These are phyloP conservation scores for Paramisgurnus dabryanus DNA, from an alignment of 2,113 vertebrate species.

Conservation along the genomic window DNA sequence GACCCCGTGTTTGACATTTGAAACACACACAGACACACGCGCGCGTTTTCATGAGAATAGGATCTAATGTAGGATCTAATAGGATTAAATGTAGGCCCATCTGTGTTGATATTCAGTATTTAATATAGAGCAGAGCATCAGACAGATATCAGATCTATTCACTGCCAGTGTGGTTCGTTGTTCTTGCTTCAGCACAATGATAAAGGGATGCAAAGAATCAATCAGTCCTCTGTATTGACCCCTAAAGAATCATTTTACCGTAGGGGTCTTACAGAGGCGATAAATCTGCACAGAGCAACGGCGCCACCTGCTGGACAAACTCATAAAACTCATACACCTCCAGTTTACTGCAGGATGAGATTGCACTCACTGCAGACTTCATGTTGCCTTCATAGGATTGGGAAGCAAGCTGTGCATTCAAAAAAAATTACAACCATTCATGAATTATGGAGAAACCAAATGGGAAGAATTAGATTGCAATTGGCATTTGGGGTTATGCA, in stretches of 20 bases:
- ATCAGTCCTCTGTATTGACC: slow-evolving; percentile 50
- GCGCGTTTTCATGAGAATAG: too few species aligned
- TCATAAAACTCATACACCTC: background rate
- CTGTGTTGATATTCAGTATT: too few species aligned
- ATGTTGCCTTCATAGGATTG: background rate
- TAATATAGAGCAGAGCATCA: background rate
- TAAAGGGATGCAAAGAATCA: slow-evolving; percentile 59
- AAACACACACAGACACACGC: background rate
- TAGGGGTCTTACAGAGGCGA: slow-evolving; percentile 29
- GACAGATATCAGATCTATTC: slow-evolving; percentile 8
- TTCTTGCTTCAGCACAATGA: slow-evolving; percentile 58
- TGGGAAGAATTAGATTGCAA: too few species aligned
- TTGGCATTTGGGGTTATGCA: too few species aligned
- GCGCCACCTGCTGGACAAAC: slow-evolving; percentile 52
- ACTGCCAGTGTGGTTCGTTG: slow-evolving; percentile 56
- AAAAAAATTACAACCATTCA: too few species aligned
- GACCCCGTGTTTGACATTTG: slow-evolving; percentile 24
- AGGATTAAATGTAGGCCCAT: too few species aligned
- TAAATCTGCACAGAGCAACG: slow-evolving; percentile 51
- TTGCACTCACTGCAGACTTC: background rate
- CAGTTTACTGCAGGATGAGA: background rate
- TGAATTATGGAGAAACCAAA: too few species aligned
- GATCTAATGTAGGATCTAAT: too few species aligned
- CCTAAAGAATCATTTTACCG: slow-evolving; percentile 54
- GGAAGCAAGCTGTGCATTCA: background rate